These are phyloP conservation scores for Lucifuga dentata DNA, from an alignment of 2,113 vertebrate species.

Conservation along the genomic window DNA sequence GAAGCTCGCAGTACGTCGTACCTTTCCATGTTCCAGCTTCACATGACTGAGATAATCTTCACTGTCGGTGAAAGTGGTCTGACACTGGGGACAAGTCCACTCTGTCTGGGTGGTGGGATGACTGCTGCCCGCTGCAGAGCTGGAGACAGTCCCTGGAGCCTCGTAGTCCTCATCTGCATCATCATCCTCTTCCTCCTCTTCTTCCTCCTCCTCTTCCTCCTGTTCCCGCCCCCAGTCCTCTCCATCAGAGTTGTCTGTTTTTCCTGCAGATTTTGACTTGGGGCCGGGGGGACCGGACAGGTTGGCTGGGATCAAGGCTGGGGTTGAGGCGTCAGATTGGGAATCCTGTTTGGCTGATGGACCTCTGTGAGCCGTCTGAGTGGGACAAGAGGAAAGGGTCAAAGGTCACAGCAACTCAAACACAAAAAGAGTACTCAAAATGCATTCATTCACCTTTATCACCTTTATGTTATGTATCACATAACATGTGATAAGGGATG, in stretches of 20 bases:
- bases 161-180: constrained; percentile 73
- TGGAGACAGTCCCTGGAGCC: constrained; percentile 46
- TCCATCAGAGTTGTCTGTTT: constrained; percentile 76
- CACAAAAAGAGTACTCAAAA: not conserved
- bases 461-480: too few species aligned
- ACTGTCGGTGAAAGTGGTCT: constrained; percentile 75
- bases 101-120: constrained; percentile 53
- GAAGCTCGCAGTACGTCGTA: not conserved
- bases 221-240: constrained; percentile 81
- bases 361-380: constrained; percentile 81
- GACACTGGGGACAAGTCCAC: constrained; percentile 80
- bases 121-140: constrained; percentile 18
- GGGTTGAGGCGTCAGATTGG: constrained; percentile 64
- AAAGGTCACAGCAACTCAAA: not conserved
- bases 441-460: not conserved
- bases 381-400: not conserved
- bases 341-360: constrained; percentile 81
- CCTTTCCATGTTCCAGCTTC: constrained; percentile 79
- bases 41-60: constrained; percentile 76
- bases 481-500: too few species aligned
- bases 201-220: constrained; percentile 79
- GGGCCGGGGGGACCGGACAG: constrained; percentile 68
- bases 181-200: constrained; percentile 65
- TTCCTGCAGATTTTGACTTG: constrained; percentile 68
- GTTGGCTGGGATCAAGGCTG: constrained; percentile 65